A percentile compares a stretch with the other conserved stretches of the same genome.
Evolutionary conservation across 2,797 vertebrate species (phyloP).

Genomic region (Notoglanidium macrostoma): DNA sequence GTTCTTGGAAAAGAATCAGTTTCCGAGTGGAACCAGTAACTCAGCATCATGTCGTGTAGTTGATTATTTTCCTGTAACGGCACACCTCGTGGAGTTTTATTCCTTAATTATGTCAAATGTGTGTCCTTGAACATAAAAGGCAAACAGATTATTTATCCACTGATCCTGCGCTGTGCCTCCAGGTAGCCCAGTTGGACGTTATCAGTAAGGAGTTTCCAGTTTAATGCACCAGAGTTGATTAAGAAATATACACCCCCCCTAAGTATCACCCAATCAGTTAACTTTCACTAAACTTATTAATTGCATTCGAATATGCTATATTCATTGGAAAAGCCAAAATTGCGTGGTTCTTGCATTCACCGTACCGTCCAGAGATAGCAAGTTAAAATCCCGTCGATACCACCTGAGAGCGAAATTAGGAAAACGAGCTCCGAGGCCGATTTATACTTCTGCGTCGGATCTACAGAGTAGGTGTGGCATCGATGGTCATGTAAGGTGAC

Average conservation of each 20-base stretch:
- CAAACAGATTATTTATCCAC: background rate
- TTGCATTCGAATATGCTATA: background rate
- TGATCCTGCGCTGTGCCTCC: background rate
- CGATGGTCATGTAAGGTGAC: too few species aligned
- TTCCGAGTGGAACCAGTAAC: background rate
- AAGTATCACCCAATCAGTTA: background rate
- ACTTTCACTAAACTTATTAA: background rate
- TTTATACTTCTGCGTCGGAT: too few species aligned
- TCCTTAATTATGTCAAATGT: background rate
- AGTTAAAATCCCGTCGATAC: too few species aligned
- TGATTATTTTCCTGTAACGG: background rate
- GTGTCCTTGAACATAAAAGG: too few species aligned
- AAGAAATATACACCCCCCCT: too few species aligned
- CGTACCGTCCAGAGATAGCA: too few species aligned
- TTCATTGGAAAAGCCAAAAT: background rate
- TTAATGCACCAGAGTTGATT: background rate
- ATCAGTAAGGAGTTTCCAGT: background rate
- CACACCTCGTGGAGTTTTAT: background rate
- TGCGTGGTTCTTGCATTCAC: background rate
- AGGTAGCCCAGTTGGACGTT: background rate
- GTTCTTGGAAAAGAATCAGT: background rate
- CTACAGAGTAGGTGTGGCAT: too few species aligned
- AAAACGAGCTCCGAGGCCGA: too few species aligned
- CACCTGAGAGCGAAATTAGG: too few species aligned
- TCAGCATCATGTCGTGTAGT: too few species aligned